phyloP scores from a whole-genome alignment of 1,140 invertebrate species.

The Grapholita molesta region DNA sequence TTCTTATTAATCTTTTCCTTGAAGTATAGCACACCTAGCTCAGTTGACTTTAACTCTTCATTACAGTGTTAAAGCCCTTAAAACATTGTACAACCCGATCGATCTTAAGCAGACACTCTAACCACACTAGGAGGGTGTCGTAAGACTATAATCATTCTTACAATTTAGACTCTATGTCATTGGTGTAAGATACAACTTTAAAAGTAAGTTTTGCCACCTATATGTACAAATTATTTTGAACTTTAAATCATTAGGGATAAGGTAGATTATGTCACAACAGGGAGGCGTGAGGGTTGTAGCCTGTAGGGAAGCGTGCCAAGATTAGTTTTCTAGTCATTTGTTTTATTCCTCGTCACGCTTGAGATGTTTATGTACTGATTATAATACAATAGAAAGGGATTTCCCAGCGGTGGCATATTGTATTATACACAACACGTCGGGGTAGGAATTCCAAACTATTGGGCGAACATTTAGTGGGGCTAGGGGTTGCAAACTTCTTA shows the following conservation, averaged over 20 bases:
- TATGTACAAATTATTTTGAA: neutral
- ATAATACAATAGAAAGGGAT: neutral
- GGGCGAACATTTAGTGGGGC: neutral
- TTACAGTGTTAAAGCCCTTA: neutral
- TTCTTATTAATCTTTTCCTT: too few relatives aligned
- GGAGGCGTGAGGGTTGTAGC: neutral
- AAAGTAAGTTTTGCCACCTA: neutral
- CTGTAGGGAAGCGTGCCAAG: conserved; percentile 1
- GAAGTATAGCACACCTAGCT: neutral
- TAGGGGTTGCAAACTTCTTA: too few relatives aligned
- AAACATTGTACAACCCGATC: neutral
- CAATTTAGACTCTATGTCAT: neutral
- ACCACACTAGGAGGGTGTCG: neutral
- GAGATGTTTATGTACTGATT: neutral
- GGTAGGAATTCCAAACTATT: neutral
- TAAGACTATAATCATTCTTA: neutral
- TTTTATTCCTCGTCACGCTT: neutral
- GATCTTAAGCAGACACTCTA: neutral
- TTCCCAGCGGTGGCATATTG: neutral
- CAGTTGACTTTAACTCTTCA: neutral
- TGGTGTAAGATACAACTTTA: neutral
- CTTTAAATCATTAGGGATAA: neutral
- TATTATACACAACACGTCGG: neutral
- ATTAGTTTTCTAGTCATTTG: conserved; percentile 6
- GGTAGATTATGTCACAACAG: neutral